Evolutionary conservation across 2,113 vertebrate species (phyloP).

Genomic region (Grantiella picta): DNA sequence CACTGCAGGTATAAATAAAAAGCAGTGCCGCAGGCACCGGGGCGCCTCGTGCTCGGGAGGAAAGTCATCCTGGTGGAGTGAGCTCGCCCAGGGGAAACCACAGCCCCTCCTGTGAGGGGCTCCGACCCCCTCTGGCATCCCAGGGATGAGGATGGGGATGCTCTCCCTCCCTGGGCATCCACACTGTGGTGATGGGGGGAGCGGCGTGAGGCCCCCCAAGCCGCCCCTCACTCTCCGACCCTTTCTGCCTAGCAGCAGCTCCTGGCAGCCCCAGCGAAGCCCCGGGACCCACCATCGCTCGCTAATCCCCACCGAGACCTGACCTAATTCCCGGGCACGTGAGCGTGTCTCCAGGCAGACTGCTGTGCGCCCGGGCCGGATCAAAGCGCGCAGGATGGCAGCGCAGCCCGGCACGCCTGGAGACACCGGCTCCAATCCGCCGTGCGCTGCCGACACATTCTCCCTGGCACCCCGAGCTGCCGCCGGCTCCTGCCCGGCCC

Average conservation of each 20-base stretch:
- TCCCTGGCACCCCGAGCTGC: background rate
- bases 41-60: background rate
- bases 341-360: conserved; percentile 60
- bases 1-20: conserved; percentile 67
- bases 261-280: background rate
- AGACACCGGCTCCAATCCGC: conserved; percentile 41
- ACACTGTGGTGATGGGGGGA: accelerated
- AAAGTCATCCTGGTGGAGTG: background rate
- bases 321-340: conserved; percentile 63
- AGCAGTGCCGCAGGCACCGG: background rate
- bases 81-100: background rate
- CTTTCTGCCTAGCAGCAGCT: conserved; percentile 56
- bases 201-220: accelerated
- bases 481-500: background rate
- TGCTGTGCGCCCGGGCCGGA: background rate
- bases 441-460: background rate
- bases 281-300: background rate
- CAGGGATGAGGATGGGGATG: background rate
- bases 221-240: background rate
- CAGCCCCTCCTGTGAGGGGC: background rate
- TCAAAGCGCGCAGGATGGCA: background rate
- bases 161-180: background rate
- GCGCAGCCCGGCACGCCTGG: background rate
- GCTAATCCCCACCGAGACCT: conserved; percentile 62
- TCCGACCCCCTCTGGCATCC: background rate